Conservation (phyloP, 2,888 invertebrate genomes). For the Bugulina stolonifera region DNA sequence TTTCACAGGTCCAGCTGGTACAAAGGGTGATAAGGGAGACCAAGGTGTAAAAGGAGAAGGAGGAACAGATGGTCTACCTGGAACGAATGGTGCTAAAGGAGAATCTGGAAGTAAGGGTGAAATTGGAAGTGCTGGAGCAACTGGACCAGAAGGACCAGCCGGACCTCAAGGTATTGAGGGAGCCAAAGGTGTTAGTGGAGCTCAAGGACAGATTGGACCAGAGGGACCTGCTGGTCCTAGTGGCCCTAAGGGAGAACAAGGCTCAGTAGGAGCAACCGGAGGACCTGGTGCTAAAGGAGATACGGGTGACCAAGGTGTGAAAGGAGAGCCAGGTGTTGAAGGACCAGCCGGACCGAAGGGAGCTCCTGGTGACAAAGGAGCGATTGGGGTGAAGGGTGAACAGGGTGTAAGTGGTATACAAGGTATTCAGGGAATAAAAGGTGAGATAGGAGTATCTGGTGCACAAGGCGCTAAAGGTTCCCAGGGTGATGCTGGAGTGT, state of each 20-base stretch:
- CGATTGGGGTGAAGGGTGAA: constrained; percentile 10
- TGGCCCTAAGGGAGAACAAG: constrained; percentile 14
- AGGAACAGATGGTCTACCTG: constrained; percentile 27
- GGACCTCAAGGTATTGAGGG: constrained; percentile 28
- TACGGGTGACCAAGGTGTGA: constrained; percentile 23
- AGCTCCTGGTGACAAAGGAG: constrained; percentile 20
- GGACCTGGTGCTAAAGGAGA: not conserved
- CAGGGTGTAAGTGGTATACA: not conserved
- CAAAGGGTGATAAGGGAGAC: not conserved
- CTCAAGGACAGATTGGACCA: constrained; percentile 23
- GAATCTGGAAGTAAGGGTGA: constrained; percentile 27
- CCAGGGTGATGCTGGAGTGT: not conserved
- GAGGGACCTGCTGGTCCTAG: constrained; percentile 28
- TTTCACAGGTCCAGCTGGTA: constrained; percentile 27
- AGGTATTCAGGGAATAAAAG: constrained; percentile 17
- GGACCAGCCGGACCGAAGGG: constrained; percentile 26
- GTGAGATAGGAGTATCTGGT: constrained; percentile 19
- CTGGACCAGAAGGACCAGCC: constrained; percentile 27
- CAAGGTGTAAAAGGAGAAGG: not conserved
- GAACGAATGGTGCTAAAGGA: constrained; percentile 28
- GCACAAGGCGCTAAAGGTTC: constrained; percentile 28
- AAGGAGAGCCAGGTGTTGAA: constrained; percentile 25
- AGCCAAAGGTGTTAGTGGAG: not conserved
- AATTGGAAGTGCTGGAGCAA: constrained; percentile 10
- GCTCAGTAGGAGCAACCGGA: not conserved